Conservation (phyloP, 1,140 invertebrate genomes). For the Tetramorium simillimum region DNA sequence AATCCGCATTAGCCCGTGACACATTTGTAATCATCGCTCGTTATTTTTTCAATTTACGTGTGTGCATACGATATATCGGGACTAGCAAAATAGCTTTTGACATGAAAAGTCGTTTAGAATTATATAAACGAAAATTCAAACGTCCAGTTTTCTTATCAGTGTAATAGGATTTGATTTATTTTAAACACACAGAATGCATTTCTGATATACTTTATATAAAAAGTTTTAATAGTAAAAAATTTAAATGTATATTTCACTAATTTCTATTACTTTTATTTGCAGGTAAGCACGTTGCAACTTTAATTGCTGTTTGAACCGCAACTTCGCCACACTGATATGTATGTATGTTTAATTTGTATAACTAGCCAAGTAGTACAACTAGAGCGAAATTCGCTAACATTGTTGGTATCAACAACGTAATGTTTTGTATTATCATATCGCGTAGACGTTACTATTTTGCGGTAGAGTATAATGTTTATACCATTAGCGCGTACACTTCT, state of each 20-base stretch:
- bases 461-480: neutral
- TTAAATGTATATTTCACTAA: conserved; percentile 1
- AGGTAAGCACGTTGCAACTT: conserved; percentile 17
- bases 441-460: neutral
- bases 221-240: neutral
- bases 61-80: no score
- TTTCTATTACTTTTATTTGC: conserved; percentile 22
- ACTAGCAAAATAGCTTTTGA: neutral
- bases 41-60: neutral
- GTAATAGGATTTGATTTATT: neutral
- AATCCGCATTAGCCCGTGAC: neutral
- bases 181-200: neutral
- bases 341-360: conserved; percentile 2
- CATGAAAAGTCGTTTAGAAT: neutral
- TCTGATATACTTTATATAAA: neutral
- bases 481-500: neutral
- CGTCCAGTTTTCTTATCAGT: neutral
- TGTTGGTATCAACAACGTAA: neutral
- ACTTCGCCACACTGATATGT: neutral
- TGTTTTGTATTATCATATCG: neutral
- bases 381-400: neutral
- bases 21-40: neutral
- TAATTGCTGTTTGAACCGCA: neutral
- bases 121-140: neutral
- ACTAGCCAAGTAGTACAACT: neutral